phyloP scores from a whole-genome alignment of 2,797 vertebrate genomes.

The Sarcophilus harrisii region DNA sequence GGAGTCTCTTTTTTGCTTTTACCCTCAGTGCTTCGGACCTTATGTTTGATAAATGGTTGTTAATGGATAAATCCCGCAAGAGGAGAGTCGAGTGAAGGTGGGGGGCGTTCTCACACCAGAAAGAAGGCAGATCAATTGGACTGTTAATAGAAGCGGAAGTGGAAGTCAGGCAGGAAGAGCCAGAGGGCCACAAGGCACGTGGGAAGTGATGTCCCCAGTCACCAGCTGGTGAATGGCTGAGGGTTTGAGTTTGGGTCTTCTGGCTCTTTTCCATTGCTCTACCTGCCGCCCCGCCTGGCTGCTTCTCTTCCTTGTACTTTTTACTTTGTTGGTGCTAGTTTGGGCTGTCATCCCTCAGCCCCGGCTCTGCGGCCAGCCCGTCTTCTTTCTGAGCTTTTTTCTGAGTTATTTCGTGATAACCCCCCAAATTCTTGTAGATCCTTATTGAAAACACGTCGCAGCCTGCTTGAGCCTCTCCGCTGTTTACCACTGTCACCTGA shows the following conservation, averaged over 20 bases:
- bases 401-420: background rate
- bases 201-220: background rate
- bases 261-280: too few relatives aligned
- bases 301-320: background rate
- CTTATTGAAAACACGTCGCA: background rate
- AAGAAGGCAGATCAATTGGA: background rate
- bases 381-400: background rate
- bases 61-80: too few relatives aligned
- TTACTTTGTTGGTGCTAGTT: background rate
- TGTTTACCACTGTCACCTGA: background rate
- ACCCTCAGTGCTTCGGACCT: too few relatives aligned
- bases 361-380: background rate
- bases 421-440: background rate
- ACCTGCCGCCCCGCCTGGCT: rapidly evolving
- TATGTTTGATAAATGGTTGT: too few relatives aligned
- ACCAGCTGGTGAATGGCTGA: background rate
- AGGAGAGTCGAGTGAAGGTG: too few relatives aligned
- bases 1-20: too few relatives aligned
- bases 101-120: too few relatives aligned
- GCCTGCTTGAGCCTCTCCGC: background rate
- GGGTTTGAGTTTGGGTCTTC: background rate
- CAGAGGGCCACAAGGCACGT: too few relatives aligned
- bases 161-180: too few relatives aligned
- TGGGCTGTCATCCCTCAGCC: background rate
- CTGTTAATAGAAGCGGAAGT: too few relatives aligned